Conservation (phyloP, 2,113 vertebrate genomes). For the Limnothrissa miodon region DNA sequence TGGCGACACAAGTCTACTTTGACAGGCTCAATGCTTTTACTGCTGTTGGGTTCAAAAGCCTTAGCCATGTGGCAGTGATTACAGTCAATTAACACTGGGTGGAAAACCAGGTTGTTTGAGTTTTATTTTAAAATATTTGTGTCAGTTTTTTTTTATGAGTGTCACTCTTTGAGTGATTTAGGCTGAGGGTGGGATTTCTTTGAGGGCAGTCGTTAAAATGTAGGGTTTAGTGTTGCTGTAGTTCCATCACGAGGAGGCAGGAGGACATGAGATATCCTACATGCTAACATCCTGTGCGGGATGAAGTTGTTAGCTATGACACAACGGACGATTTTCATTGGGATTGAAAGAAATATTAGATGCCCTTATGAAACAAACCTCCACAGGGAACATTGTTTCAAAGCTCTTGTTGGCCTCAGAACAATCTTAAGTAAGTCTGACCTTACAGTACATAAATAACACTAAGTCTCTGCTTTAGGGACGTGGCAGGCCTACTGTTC, state of each 20-base stretch:
- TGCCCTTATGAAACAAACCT: constrained; percentile 10
- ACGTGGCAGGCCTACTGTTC: too few species aligned
- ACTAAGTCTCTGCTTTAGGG: neutral
- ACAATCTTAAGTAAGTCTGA: neutral
- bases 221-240: neutral
- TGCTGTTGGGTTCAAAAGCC: neutral
- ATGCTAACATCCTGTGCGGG: neutral
- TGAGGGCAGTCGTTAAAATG: neutral
- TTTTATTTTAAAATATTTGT: neutral
- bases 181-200: neutral
- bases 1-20: neutral
- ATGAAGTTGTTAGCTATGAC: constrained; percentile 1
- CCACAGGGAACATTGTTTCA: neutral
- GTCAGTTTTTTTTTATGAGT: neutral
- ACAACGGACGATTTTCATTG: neutral
- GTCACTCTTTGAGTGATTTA: neutral
- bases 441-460: neutral
- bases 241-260: neutral
- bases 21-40: neutral
- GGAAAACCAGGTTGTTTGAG: neutral
- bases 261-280: neutral
- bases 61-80: neutral
- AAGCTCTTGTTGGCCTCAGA: neutral
- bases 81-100: neutral
- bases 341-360: neutral